A percentile compares a stretch with the other conserved stretches of the same genome.
Conservation (phyloP, 2,888 invertebrate genomes). For the Pristionchus maxplancki region DNA sequence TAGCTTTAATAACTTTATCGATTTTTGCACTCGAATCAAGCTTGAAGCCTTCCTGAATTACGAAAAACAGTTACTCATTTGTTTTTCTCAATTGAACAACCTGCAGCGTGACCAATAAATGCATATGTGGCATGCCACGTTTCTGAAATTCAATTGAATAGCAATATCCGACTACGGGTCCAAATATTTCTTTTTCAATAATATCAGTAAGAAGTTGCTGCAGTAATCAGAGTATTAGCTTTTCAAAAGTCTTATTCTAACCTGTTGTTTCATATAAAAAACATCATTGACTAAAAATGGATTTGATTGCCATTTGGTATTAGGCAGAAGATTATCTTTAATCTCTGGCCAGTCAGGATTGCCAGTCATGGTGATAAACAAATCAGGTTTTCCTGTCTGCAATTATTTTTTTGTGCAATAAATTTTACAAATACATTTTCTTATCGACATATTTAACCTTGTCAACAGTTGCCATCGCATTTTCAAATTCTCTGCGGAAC, state of each 20-base stretch:
- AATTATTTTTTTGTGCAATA: neutral
- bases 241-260: no score
- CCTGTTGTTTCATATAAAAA: no score
- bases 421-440: neutral
- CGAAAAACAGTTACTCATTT: neutral
- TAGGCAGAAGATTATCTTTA: neutral
- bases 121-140: slow-evolving; percentile 46
- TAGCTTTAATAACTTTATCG: neutral
- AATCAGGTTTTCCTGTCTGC: neutral
- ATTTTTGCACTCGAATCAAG: neutral
- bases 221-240: no score
- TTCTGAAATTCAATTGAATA: slow-evolving; percentile 36
- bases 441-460: no score
- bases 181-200: neutral
- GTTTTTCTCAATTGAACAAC: neutral
- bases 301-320: neutral
- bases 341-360: neutral
- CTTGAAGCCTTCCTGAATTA: neutral
- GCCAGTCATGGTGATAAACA: slow-evolving; percentile 34
- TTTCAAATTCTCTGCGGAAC: neutral
- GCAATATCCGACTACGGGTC: neutral
- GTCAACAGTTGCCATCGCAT: neutral
- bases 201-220: slow-evolving; percentile 6
- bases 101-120: neutral
- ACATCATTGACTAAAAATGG: neutral